Evolutionary conservation across 1,140 invertebrate species (phyloP).

Genomic region (Campoletis sonorensis): DNA sequence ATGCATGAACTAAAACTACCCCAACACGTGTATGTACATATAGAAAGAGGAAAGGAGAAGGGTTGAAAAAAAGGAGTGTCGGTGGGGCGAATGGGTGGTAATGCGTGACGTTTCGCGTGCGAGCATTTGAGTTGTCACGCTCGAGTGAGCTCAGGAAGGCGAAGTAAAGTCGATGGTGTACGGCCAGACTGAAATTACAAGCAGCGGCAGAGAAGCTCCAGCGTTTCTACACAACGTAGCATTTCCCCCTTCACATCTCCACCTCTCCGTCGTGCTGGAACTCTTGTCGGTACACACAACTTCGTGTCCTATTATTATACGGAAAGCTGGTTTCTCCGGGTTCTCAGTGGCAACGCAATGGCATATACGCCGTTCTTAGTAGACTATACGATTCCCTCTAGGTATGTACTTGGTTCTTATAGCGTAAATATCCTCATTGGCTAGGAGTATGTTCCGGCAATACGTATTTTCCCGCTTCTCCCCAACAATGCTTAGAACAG

Average conservation of each 20-base stretch:
- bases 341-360: not conserved
- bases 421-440: not conserved
- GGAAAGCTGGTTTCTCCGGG: conserved; percentile 10
- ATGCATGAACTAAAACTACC: not conserved
- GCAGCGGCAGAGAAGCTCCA: not conserved
- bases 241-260: not conserved
- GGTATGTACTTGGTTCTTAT: not conserved
- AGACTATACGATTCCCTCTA: not conserved
- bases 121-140: conserved; percentile 19
- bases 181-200: conserved; percentile 24
- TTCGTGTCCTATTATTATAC: conserved; percentile 18
- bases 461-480: not conserved
- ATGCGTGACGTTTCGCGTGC: not conserved
- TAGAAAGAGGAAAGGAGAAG: not conserved
- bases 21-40: not conserved
- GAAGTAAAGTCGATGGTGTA: not conserved
- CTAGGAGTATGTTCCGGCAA: not conserved
- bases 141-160: conserved; percentile 3
- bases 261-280: not conserved
- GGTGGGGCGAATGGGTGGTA: not conserved
- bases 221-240: not conserved
- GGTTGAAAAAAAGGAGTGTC: not conserved
- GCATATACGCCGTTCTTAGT: not conserved
- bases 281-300: conserved; percentile 23
- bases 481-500: not conserved